A percentile compares a stretch with the other conserved stretches of the same genome.
phyloP scores from a whole-genome alignment of 2,113 vertebrate species.

The Eurypyga helias region DNA sequence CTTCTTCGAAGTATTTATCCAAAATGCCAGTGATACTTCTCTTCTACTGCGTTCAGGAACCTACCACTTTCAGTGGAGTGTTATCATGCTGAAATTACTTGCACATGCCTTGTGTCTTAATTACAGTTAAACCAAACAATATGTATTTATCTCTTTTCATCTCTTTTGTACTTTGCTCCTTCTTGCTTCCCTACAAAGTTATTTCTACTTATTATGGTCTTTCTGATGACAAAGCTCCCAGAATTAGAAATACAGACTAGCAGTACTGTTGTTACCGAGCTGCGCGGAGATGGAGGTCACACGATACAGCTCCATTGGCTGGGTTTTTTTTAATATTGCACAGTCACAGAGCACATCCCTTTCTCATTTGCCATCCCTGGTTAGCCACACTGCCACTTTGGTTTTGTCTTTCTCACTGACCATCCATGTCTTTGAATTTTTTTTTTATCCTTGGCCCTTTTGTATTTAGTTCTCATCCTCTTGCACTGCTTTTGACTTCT shows the following conservation, averaged over 20 bases:
- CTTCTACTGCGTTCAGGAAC: not conserved
- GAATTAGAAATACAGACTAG: not conserved
- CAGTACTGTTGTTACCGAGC: not conserved
- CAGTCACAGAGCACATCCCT: not conserved
- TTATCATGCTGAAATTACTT: not conserved
- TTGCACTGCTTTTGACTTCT: not conserved
- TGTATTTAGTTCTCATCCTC: not conserved
- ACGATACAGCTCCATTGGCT: not conserved
- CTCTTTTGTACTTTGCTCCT: not conserved
- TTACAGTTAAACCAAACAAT: not conserved
- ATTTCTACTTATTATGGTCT: not conserved
- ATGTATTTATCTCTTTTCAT: not conserved
- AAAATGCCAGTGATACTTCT: not conserved
- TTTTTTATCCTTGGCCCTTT: not conserved
- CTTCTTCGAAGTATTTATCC: not conserved
- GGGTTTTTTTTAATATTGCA: not conserved
- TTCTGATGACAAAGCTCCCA: not conserved
- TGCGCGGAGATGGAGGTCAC: not conserved
- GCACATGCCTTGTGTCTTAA: not conserved
- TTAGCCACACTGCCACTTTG: not conserved
- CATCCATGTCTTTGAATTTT: not conserved
- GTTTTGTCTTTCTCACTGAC: conserved; percentile 14
- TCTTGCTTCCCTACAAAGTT: not conserved
- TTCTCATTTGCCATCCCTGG: not conserved
- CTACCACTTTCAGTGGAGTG: not conserved